Percentiles rank a stretch among this genome's conserved stretches.
Evolutionary conservation across 2,113 vertebrate genomes (phyloP).

Genomic region (Heptranchias perlo): DNA sequence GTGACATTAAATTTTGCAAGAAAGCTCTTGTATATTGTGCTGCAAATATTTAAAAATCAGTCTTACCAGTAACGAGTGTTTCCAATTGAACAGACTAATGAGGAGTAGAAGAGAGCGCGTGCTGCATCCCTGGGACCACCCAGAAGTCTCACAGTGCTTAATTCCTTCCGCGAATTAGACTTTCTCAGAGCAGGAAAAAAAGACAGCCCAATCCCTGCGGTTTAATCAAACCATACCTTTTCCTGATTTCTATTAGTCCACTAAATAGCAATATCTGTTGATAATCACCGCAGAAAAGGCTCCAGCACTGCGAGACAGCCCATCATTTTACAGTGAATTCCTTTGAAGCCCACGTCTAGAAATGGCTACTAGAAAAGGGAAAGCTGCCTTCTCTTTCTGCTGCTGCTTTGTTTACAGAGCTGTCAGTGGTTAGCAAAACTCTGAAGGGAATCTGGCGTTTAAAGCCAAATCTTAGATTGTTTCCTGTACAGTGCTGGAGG

Average conservation of each 20-base stretch:
- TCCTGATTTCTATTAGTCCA: slow-evolving; percentile 54
- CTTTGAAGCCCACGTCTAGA: slow-evolving; percentile 63
- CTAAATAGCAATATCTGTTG: slow-evolving; percentile 54
- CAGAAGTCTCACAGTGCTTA: not conserved
- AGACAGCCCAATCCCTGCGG: not conserved
- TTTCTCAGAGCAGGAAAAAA: not conserved
- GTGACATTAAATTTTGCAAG: not conserved
- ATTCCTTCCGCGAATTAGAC: slow-evolving; percentile 7
- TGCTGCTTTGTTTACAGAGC: slow-evolving; percentile 68
- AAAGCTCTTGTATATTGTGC: not conserved
- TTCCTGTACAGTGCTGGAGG: slow-evolving; percentile 68
- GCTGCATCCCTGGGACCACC: slow-evolving; percentile 22
- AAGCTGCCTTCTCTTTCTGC: slow-evolving; percentile 47
- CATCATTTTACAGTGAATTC: slow-evolving; percentile 59
- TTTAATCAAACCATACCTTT: slow-evolving; percentile 57
- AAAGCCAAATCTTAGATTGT: slow-evolving; percentile 64
- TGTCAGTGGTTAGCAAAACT: slow-evolving; percentile 76
- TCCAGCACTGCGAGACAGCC: slow-evolving; percentile 43
- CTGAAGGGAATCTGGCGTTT: slow-evolving; percentile 72
- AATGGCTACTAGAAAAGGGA: slow-evolving; percentile 72
- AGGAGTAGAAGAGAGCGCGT: not conserved
- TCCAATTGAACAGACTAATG: slow-evolving; percentile 14
- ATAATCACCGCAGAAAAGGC: slow-evolving; percentile 44
- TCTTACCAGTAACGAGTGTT: not conserved
- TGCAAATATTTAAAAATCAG: not conserved